Conservation (phyloP, 2,797 vertebrate genomes). For the Okamejei kenojei region DNA sequence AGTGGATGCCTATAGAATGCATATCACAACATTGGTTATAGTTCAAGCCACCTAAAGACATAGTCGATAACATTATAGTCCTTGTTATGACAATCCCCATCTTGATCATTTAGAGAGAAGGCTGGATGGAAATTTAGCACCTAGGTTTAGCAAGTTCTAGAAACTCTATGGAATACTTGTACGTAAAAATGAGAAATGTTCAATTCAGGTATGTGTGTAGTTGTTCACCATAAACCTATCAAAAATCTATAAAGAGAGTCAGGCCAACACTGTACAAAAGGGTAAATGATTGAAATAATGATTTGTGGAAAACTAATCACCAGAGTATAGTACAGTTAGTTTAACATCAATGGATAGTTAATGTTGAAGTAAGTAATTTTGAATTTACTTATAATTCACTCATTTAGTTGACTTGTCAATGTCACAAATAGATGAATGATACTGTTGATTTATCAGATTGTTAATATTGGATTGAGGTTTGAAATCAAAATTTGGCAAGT, state of each 20-base stretch:
- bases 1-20: not conserved
- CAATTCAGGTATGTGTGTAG: not conserved
- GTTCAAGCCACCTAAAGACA: not conserved
- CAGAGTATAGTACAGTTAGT: not conserved
- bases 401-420: not conserved
- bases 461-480: not conserved
- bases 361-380: not conserved
- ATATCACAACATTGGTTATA: not conserved
- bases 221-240: not conserved
- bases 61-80: not conserved
- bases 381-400: not conserved
- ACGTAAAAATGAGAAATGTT: not conserved
- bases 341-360: not conserved
- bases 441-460: slow-evolving; percentile 13
- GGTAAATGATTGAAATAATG: slow-evolving; percentile 6
- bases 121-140: not conserved
- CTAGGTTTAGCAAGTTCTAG: not conserved
- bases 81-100: not conserved
- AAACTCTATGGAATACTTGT: not conserved
- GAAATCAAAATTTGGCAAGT: not conserved
- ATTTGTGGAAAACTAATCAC: slow-evolving; percentile 1
- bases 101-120: slow-evolving; percentile 19
- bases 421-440: not conserved
- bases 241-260: not conserved
- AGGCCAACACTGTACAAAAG: not conserved